These are phyloP conservation scores for Sycophila texana DNA, from an alignment of 2,888 invertebrate genomes.

Conservation along the genomic window DNA sequence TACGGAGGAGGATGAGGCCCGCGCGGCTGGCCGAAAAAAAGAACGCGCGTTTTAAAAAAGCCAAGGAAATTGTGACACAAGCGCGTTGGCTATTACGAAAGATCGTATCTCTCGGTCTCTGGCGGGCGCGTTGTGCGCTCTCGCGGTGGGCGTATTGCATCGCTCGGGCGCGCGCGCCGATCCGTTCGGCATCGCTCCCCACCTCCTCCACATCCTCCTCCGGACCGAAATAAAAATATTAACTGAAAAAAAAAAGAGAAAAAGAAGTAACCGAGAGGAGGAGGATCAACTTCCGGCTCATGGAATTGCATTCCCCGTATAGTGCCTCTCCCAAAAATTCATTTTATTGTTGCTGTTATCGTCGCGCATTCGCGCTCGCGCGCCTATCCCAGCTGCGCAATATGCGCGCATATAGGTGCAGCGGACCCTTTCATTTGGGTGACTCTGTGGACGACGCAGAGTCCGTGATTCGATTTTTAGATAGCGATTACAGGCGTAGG, in stretches of 20 bases:
- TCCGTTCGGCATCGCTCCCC: constrained; percentile 33
- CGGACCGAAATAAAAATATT: constrained; percentile 14
- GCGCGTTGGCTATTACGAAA: constrained; percentile 51
- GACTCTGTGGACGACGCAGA: no score
- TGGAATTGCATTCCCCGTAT: constrained; percentile 52
- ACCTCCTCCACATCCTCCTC: constrained; percentile 16
- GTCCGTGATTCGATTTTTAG: constrained; percentile 13
- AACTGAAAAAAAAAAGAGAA: background rate
- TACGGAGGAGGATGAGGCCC: background rate
- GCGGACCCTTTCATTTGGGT: background rate
- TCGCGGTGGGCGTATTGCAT: constrained; percentile 51
- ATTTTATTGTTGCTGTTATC: constrained; percentile 39
- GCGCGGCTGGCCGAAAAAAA: constrained; percentile 14
- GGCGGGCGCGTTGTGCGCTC: background rate
- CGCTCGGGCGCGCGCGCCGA: constrained; percentile 17
- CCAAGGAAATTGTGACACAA: constrained; percentile 49
- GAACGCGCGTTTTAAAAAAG: constrained; percentile 29
- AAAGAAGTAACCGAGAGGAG: constrained; percentile 32
- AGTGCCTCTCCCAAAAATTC: constrained; percentile 26
- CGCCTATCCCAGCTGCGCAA: background rate
- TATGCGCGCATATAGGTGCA: background rate
- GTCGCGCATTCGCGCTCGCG: constrained; percentile 10
- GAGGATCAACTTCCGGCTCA: constrained; percentile 60
- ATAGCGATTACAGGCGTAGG: background rate
- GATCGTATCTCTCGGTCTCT: constrained; percentile 46